These are phyloP conservation scores for Chaenocephalus aceratus DNA, from an alignment of 2,113 vertebrate species.

Conservation along the genomic window DNA sequence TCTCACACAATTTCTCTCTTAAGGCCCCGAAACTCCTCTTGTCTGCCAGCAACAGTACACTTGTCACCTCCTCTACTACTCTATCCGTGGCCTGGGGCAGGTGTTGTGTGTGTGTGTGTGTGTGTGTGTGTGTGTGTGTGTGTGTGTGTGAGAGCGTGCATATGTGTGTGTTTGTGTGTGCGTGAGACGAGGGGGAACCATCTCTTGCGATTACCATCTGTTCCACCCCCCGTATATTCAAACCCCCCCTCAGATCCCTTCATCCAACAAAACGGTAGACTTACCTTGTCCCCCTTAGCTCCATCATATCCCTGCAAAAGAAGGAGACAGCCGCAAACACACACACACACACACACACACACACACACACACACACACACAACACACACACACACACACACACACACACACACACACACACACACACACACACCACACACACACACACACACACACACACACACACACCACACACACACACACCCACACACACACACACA, in stretches of 20 bases:
- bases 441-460: slow-evolving; percentile 30
- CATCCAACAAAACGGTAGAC: slow-evolving; percentile 82
- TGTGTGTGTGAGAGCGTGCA: neutral
- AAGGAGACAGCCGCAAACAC: slow-evolving; percentile 42
- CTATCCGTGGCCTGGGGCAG: slow-evolving; percentile 57
- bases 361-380: slow-evolving; percentile 50
- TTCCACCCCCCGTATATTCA: slow-evolving; percentile 69
- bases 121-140: neutral
- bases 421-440: slow-evolving; percentile 31
- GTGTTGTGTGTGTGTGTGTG: slow-evolving; percentile 14
- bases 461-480: neutral
- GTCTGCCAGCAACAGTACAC: slow-evolving; percentile 69
- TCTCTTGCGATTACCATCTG: slow-evolving; percentile 79
- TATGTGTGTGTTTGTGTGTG: slow-evolving; percentile 10
- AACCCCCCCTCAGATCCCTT: slow-evolving; percentile 70
- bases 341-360: slow-evolving; percentile 14
- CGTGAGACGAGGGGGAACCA: slow-evolving; percentile 44
- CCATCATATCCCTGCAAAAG: slow-evolving; percentile 89
- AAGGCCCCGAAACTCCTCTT: slow-evolving; percentile 59
- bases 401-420: slow-evolving; percentile 48
- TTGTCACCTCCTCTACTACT: slow-evolving; percentile 75
- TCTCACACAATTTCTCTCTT: slow-evolving; percentile 54
- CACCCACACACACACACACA: slow-evolving; percentile 45
- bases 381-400: slow-evolving; percentile 54
- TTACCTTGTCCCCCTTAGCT: slow-evolving; percentile 92